Base-by-base conservation (phyloP, 1,140 invertebrate genomes). In the Bombus polaris region DNA sequence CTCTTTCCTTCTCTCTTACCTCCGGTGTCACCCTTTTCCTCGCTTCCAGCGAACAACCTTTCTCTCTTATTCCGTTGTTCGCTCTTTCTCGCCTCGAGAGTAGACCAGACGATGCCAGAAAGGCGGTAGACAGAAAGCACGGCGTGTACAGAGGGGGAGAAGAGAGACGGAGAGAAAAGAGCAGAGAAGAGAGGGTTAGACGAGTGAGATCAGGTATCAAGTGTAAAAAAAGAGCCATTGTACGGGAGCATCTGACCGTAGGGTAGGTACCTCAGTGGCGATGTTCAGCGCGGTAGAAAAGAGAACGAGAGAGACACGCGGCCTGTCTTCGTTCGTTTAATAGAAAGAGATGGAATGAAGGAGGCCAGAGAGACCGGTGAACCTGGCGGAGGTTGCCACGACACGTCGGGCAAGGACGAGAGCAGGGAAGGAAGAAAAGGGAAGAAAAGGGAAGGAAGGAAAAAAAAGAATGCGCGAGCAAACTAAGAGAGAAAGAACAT, bases 161-260 rank as follows among this genome's bases (percentile, higher is more conserved):
- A 77, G 32, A 39, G 39, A 53, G 68, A 68, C 42, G 25, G 9
- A 39, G 68, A 25, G 57, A 57, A 72, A 28, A 25, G 78, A 83
- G 81, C 74, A 83, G 77, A 76, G 81, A 86, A 89, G 87, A 86
- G 87, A 90, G 75, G 66, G 75, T 78, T 89, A 89, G 90, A 90
- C 87, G 85, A 88, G 91, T 91, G 93, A 92, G 93, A 94, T 95
- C 93, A 94, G 92, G 94, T 95, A 94, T 95, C 94, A 92, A 91
- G 92, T 92, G 92, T 92, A 93, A 91, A 92, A 92, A 93, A 91
- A 80, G 72, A 86, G 81, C 89, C 90, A 94, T 95, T 95, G 93
- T 95, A 92, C 89, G 90, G 91, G 88, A 94, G 93, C 94, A 94
- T 94, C 94, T 94, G 94, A 94, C 94, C 94, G 94, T 94, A 90